Evolutionary conservation across 30 jellyfish, hydroid and myxozoan genomes (phyloP).

Genomic region (Pelagia noctiluca): DNA sequence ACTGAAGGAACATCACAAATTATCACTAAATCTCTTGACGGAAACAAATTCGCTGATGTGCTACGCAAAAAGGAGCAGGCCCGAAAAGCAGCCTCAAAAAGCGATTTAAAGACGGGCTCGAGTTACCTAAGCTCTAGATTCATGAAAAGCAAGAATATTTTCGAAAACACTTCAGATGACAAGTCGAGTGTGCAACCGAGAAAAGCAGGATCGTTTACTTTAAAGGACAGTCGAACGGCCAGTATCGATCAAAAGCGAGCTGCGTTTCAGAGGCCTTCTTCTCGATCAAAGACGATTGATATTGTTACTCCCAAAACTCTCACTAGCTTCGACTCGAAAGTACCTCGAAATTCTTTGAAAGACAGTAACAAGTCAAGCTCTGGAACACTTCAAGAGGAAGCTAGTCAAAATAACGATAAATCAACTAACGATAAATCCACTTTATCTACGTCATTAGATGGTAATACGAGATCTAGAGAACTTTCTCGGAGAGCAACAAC

Average conservation of each 20-base stretch:
- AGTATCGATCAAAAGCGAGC: background rate
- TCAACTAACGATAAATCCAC: no score
- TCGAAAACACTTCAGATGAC: constrained; percentile 26
- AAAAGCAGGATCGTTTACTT: background rate
- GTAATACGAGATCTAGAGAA: no score
- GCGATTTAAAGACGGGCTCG: constrained; percentile 8
- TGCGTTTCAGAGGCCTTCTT: background rate
- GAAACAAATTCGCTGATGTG: constrained; percentile 45
- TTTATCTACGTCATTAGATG: no score
- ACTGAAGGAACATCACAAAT: no score
- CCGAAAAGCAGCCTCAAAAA: constrained; percentile 17
- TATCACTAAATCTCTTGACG: no score
- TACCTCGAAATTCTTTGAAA: background rate
- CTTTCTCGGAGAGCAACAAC: no score
- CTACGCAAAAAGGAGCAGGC: constrained; percentile 62
- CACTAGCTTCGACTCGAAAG: background rate
- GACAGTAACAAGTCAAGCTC: no score
- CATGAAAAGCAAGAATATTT: constrained; percentile 60
- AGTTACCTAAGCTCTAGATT: constrained; percentile 59
- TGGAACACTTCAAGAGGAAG: no score
- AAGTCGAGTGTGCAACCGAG: constrained; percentile 6
- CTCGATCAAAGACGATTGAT: background rate
- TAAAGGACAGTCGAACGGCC: background rate
- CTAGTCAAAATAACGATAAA: no score
- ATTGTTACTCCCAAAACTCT: background rate